phyloP scores from a whole-genome alignment of 2,888 invertebrate genomes.

The Acleris cristana region DNA sequence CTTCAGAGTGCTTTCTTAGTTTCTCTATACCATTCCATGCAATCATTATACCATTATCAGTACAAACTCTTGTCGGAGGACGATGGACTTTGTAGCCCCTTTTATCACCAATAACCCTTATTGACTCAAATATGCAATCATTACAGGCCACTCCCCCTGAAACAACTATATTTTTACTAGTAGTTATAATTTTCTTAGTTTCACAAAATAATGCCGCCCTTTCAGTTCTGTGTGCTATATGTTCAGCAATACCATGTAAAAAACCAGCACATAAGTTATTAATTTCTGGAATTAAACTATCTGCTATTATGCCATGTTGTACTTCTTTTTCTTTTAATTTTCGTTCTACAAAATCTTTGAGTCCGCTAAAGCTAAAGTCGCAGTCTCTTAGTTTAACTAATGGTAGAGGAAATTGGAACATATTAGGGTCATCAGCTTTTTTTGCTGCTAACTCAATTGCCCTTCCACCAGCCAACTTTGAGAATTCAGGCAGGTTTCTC shows the following conservation, averaged over 20 bases:
- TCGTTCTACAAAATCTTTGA: slow-evolving; percentile 85
- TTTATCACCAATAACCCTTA: slow-evolving; percentile 87
- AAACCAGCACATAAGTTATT: slow-evolving; percentile 94
- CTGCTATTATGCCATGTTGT: slow-evolving; percentile 83
- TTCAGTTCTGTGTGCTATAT: slow-evolving; percentile 92
- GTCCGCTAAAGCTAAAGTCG: slow-evolving; percentile 95
- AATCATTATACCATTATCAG: slow-evolving; percentile 99
- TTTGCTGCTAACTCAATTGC: slow-evolving; percentile 93
- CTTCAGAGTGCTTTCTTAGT: slow-evolving; percentile 72
- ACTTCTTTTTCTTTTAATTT: slow-evolving; percentile 85
- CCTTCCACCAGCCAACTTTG: slow-evolving; percentile 90
- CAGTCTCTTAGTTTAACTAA: slow-evolving; percentile 88
- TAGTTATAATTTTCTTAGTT: slow-evolving; percentile 81
- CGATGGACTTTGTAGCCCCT: slow-evolving; percentile 87
- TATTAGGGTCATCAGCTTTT: slow-evolving; percentile 84
- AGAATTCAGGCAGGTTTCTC: slow-evolving; percentile 89
- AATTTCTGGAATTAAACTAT: slow-evolving; percentile 89
- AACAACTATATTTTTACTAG: slow-evolving; percentile 87
- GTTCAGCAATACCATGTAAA: slow-evolving; percentile 88
- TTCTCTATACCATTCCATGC: slow-evolving; percentile 99
- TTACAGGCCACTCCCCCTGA: slow-evolving; percentile 99
- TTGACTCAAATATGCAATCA: slow-evolving; percentile 88
- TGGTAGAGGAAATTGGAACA: slow-evolving; percentile 87
- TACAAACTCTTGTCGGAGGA: slow-evolving; percentile 94
- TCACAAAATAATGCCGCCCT: slow-evolving; percentile 91